Evolutionary conservation across 2,113 vertebrate species (phyloP), one percentile per base, ranked within the genome.

Genomic region (Natator depressus): DNA sequence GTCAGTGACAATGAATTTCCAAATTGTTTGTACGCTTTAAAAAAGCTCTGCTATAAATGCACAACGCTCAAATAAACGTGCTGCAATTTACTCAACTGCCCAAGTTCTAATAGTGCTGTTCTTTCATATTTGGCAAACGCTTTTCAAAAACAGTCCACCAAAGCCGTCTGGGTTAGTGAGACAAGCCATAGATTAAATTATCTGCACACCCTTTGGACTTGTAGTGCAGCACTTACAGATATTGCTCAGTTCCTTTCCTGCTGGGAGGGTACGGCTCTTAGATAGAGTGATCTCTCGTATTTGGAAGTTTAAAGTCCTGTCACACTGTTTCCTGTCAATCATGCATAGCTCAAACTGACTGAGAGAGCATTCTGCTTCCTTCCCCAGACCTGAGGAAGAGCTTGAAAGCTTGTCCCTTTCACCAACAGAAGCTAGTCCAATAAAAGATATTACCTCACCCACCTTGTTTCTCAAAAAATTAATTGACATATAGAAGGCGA

Each of bases 271-370:
- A 87, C 89, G 84, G 80, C 13, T 0, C 5, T 65, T 57, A 87
- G 88, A 53, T 96, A 94, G 85, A 88, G 83, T 87, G 46, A 47
- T 16, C 1, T 94, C 89, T 86, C 53, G 3, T 80, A 78, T 94
- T 7, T 85, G 89, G 88, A 93, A 97, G 96, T 97, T 97, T 86
- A 94, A 86, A 89, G 96, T 95, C 89, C 51, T 81, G 8, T 78
- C 84, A 55, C 38, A 1, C 16, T 10, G 78, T 49, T 80, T 84
- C 90, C 49, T 85, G 72, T 17, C 8, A 42, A 25, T 47, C 82
- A 55, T 35, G 38, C 0, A 0, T 25, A 80, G 42, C 76, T 80
- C 47, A 47, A 1, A 1, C n/a, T 84, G 22, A 27, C 31, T 86
- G 80, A 82, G 50, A 94, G 65, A 49, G 16, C 7, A 38, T 69